Base-by-base conservation (phyloP, 2,113 vertebrate species). In the Oophaga pumilio region DNA sequence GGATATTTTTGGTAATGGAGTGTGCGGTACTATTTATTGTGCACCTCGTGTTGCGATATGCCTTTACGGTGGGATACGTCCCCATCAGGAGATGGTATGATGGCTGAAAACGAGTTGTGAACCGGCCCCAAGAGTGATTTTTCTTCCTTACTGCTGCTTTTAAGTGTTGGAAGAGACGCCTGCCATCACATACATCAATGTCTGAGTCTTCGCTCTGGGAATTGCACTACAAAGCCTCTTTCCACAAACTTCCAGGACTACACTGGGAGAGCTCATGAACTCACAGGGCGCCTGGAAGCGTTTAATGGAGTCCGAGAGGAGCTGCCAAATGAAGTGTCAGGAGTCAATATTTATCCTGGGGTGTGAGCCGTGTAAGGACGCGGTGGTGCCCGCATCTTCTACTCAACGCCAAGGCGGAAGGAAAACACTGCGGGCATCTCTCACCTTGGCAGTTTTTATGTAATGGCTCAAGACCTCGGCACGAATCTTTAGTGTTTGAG, bases 381-480 rank as follows among this genome's bases (percentile, higher is more conserved):
- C 43, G 52, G 66, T 56, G 52, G 50, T 82, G 53, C 78, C 52
- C n/a, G 14, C 43, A 81, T 17, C 66, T 82, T 82, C 15, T n/a
- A 82, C 22, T 24, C 84, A 89, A 87, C 88, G 64, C 50, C 43
- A 33, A 66, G 14, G 12, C 60, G 56, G 89, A 76, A 1, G 17
- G 14, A 76, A 14, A 52, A 12, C 8, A 20, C 20, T 11, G 49
- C 43, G 5, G 71, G 84, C 53, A 79, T 68, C 83, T 85, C 92
- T 95, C 94, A 99, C 98, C 97, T 99, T 99, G 5, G 97, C 98
- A 89, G 98, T 99, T 94, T 98, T 97, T 91, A 99, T 98, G 93
- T 99, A 99, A 90, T 97, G 96, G 94, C 97, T 99, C 94, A 99
- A 90, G 93, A 99, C 98, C 91, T 99, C 98, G 2, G 98, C 98